Conservation (phyloP, 2,888 invertebrate genomes). For the Pseudococcus jackbeardsleyi region DNA sequence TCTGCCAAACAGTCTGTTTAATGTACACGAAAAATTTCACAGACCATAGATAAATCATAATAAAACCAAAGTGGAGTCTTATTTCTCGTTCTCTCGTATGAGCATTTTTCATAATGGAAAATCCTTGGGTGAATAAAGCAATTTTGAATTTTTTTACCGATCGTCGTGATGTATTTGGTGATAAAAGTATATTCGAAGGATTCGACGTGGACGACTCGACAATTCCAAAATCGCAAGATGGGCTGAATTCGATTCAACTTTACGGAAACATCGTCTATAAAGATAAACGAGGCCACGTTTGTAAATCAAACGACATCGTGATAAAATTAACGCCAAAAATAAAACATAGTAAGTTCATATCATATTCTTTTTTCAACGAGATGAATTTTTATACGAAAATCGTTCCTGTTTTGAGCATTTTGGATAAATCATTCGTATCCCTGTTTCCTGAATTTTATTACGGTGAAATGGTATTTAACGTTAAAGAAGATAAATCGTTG, state of each 20-base stretch:
- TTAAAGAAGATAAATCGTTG: background rate
- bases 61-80: no score
- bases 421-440: background rate
- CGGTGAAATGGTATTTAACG: constrained; percentile 30
- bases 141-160: background rate
- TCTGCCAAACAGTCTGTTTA: background rate
- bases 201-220: background rate
- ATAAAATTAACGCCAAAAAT: constrained; percentile 11
- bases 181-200: background rate
- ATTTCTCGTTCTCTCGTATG: no score
- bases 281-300: background rate
- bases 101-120: background rate
- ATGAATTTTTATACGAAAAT: constrained; percentile 43
- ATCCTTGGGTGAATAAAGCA: background rate
- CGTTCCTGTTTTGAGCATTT: background rate
- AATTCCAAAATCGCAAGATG: background rate
- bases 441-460: constrained; percentile 41
- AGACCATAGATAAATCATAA: no score
- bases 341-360: constrained; percentile 27
- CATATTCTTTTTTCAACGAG: constrained; percentile 35
- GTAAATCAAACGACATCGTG: background rate
- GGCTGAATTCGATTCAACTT: background rate
- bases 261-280: constrained; percentile 13
- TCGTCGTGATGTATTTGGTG: constrained; percentile 8
- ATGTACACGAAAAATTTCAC: no score